Percentiles rank a stretch among this genome's conserved stretches.
Conservation (phyloP, 2,113 vertebrate species). For the Noturus placidus region DNA sequence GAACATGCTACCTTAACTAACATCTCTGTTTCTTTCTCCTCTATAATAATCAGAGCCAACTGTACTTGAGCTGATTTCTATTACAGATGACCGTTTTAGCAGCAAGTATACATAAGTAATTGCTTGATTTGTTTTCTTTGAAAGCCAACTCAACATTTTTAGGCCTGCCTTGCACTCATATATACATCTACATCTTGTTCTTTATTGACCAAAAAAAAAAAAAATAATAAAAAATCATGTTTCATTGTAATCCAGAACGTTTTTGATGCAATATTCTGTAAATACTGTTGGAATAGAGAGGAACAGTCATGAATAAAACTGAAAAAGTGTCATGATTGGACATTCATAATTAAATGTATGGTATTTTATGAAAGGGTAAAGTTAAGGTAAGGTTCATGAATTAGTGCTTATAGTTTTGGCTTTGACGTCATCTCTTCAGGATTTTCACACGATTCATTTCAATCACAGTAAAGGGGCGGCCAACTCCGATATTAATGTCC, state of each 20-base stretch:
- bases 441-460: background rate
- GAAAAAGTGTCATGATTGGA: background rate
- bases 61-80: constrained; percentile 22
- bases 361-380: background rate
- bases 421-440: background rate
- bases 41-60: constrained; percentile 29
- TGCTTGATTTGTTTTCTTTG: background rate
- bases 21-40: constrained; percentile 8
- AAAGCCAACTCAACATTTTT: background rate
- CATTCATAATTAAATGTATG: background rate
- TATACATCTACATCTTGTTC: too few species aligned
- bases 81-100: constrained; percentile 26
- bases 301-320: background rate
- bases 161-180: background rate
- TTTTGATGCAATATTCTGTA: too few species aligned
- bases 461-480: background rate
- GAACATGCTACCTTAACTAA: constrained; percentile 31
- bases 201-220: too few species aligned
- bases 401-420: background rate
- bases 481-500: background rate
- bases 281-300: too few species aligned
- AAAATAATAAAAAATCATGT: too few species aligned
- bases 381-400: background rate
- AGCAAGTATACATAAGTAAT: background rate
- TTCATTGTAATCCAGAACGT: too few species aligned